These are phyloP conservation scores for Chionoecetes opilio DNA, from an alignment of 1,140 invertebrate species.

Conservation along the genomic window DNA sequence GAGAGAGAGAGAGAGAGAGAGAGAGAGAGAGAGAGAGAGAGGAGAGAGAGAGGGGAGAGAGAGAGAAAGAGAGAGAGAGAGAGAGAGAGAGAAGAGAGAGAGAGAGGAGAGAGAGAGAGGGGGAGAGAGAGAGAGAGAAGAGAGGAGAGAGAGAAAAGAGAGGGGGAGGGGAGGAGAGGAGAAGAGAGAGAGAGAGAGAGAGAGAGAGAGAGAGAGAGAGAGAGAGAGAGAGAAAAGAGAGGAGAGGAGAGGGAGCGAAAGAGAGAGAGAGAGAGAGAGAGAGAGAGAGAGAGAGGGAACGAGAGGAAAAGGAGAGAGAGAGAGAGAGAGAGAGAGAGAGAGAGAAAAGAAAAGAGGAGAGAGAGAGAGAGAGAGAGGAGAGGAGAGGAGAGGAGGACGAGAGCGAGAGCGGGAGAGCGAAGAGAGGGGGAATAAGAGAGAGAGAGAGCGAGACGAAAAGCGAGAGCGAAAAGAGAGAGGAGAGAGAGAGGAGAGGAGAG, in stretches of 20 bases:
- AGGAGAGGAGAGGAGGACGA: background rate
- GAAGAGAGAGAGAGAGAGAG: too few relatives aligned
- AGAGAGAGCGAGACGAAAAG: too few relatives aligned
- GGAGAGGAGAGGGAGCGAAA: background rate
- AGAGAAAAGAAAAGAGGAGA: background rate
- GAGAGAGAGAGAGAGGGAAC: background rate
- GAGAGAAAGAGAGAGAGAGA: background rate
- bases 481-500: too few relatives aligned
- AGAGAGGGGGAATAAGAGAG: too few relatives aligned
- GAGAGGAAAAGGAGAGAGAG: background rate
- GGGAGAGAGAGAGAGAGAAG: background rate
- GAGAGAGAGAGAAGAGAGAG: background rate
- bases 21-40: background rate
- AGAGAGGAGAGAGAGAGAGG: background rate
- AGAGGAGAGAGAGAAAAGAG: background rate
- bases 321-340: too few relatives aligned
- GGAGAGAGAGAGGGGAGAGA: background rate
- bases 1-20: background rate
- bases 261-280: background rate
- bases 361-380: background rate
- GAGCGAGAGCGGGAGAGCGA: too few relatives aligned
- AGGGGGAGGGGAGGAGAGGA: background rate
- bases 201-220: background rate
- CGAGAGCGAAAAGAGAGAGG: too few relatives aligned
- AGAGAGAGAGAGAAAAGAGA: background rate